Base-by-base conservation (phyloP, 1,140 invertebrate genomes). In the Akabosia matsudoensis region DNA sequence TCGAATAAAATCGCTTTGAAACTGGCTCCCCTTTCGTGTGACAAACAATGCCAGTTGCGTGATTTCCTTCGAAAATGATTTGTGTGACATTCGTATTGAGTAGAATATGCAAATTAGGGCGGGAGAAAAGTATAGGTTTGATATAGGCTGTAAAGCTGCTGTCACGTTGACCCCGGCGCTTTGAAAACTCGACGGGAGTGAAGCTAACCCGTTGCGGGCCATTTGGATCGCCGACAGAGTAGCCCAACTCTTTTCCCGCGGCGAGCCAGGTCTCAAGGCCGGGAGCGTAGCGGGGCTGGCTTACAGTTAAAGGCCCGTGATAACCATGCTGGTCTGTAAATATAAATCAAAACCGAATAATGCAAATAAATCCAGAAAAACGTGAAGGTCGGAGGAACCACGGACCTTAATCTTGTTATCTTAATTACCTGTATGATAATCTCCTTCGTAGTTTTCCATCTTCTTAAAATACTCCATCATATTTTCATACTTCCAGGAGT, bases 401-500 rank as follows among this genome's bases (percentile, higher is more conserved):
- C 51, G 26, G 7, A 24, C 13, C n/a, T 37, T 70, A 18, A 70
- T 76, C 1, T 64, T 16, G 18, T 37, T 24, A 2, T 26, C 16
- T 51, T 10, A 33, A 71, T 51, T 64, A 26, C 74, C 74, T 4
- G 64, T 24, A 14, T 26, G 10, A 75, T 45, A 75, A 18, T 75
- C 16, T 1, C 74, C 74, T 10, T 37, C 45, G 34, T 75, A 75
- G 56, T 94, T 92, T 84, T 95, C 87, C 0, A 91, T 92, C 82
- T 95, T 96, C 79, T 90, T 90, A 82, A 97, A 97, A 30, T 30
- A 31, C 28, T 28, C 4, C 30, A 67, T 79, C 96, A 97, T 0
- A 91, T 91, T 67, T 30, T 28, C 13, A 30, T 67, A 88, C 84
- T 13, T 79, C 61, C 61, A 67, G n/a, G 26, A 30, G 3, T 7